phyloP scores from a whole-genome alignment of 2,888 invertebrate species.

The Melikaiella ostensackeni region DNA sequence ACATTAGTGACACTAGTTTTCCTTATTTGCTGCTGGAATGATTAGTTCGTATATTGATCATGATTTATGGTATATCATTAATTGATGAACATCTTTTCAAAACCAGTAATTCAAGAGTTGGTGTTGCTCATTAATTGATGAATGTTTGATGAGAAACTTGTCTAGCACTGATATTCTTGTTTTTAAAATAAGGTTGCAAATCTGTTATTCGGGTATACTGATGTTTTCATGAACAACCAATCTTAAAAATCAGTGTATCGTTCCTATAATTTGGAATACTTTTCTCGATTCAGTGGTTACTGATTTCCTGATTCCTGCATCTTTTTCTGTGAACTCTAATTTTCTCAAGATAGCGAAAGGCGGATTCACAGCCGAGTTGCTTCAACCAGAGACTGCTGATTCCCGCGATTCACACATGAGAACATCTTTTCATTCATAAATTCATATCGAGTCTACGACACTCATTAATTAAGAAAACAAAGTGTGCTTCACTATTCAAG shows the following conservation, averaged over 20 bases:
- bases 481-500: slow-evolving; percentile 12
- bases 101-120: neutral
- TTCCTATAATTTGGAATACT: neutral
- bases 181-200: neutral
- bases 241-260: neutral
- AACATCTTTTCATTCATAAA: slow-evolving; percentile 62
- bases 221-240: neutral
- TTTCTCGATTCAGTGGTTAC: slow-evolving; percentile 9
- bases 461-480: slow-evolving; percentile 54
- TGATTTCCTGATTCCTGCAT: slow-evolving; percentile 18
- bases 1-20: neutral
- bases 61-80: neutral
- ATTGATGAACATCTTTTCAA: slow-evolving; percentile 1
- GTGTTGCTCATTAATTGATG: neutral
- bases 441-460: slow-evolving; percentile 52
- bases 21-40: slow-evolving; percentile 2
- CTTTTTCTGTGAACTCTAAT: slow-evolving; percentile 32
- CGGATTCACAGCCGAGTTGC: slow-evolving; percentile 59
- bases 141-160: neutral
- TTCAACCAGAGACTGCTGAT: slow-evolving; percentile 52
- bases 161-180: neutral
- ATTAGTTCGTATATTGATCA: slow-evolving; percentile 7
- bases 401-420: slow-evolving; percentile 54
- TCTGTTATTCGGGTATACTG: neutral
- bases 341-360: slow-evolving; percentile 57